These are phyloP conservation scores for Phataginus tetradactyla DNA, from an alignment of 2,797 vertebrate species.

Conservation along the genomic window DNA sequence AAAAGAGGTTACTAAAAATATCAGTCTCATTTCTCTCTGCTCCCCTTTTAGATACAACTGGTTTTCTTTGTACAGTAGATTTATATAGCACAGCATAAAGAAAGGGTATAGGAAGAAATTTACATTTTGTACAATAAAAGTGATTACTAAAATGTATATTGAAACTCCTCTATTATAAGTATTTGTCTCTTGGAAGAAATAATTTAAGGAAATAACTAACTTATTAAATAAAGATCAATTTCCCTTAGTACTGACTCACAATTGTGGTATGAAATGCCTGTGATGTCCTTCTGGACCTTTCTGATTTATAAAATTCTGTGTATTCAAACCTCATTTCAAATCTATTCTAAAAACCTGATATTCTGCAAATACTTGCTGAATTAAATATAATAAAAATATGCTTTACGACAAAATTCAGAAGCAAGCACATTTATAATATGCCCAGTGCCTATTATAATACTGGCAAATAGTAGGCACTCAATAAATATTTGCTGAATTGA, in stretches of 20 bases:
- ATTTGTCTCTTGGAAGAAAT: background rate
- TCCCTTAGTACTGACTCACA: background rate
- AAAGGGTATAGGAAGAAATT: background rate
- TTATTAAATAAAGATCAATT: background rate
- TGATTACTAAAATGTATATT: background rate
- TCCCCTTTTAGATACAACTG: background rate
- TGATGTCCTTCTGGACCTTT: background rate
- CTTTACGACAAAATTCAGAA: slow-evolving; percentile 14
- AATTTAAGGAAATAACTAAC: slow-evolving; percentile 14
- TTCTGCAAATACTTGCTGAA: slow-evolving; percentile 32
- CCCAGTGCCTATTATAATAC: background rate
- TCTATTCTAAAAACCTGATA: background rate
- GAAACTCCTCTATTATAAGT: background rate
- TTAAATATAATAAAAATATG: background rate
- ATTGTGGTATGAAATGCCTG: background rate
- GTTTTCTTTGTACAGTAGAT: background rate
- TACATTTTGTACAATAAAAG: background rate
- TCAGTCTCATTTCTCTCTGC: background rate
- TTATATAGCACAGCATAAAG: background rate
- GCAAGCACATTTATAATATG: slow-evolving; percentile 20
- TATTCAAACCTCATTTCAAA: background rate
- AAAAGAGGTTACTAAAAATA: background rate
- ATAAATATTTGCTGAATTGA: background rate
- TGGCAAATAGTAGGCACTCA: background rate
- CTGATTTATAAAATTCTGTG: background rate